Evolutionary conservation across 2,888 invertebrate genomes (phyloP).

Genomic region (Rhopalosiphum nymphaeae): DNA sequence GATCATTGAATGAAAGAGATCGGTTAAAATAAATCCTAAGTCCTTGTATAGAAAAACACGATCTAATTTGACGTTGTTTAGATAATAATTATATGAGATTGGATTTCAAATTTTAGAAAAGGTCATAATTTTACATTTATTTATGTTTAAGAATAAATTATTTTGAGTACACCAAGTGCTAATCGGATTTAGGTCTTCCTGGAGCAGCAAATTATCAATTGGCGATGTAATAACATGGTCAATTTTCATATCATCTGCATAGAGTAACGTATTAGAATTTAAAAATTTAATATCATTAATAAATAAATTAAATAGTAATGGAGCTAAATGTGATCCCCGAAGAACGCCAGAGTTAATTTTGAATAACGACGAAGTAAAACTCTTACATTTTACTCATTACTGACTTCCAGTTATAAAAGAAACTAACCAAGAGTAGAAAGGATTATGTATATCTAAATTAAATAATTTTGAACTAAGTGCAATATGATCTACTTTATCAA

Average conservation of each 20-base stretch:
- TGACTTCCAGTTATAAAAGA: slow-evolving; percentile 11
- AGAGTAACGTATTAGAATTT: slow-evolving; percentile 1
- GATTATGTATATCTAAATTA: background rate
- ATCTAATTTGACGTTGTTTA: too few species aligned
- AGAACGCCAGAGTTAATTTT: slow-evolving; percentile 15
- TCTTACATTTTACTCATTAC: background rate
- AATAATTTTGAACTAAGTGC: background rate
- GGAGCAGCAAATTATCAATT: background rate
- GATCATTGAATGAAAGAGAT: too few species aligned
- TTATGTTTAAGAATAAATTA: background rate
- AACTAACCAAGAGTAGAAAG: background rate
- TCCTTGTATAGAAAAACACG: too few species aligned
- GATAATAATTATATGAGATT: background rate
- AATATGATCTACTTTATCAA: background rate
- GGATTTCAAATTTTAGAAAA: background rate
- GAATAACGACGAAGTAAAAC: background rate
- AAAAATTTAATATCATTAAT: background rate
- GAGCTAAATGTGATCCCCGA: background rate
- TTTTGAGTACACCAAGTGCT: background rate
- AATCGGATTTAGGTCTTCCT: background rate
- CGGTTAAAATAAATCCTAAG: too few species aligned
- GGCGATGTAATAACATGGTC: background rate
- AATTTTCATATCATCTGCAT: slow-evolving; percentile 12
- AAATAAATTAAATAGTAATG: slow-evolving; percentile 1
- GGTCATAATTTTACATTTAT: background rate